These are phyloP conservation scores for Morpho achilles DNA, from an alignment of 2,888 invertebrate species.

Conservation along the genomic window DNA sequence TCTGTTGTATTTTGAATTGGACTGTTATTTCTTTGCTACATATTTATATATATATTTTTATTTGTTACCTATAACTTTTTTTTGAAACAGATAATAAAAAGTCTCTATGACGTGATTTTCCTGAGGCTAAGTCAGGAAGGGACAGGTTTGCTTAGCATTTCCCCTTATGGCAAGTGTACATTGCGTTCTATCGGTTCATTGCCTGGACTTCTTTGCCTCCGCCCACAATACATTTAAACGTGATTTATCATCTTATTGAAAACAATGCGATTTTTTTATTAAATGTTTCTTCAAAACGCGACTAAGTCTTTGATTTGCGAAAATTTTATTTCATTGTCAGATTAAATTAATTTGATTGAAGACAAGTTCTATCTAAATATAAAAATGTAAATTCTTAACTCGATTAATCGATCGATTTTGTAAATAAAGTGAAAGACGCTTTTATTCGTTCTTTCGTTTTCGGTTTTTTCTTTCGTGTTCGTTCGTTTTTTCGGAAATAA, in stretches of 20 bases:
- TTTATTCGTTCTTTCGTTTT: too few relatives aligned
- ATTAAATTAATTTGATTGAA: too few relatives aligned
- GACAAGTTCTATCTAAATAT: too few relatives aligned
- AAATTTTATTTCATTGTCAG: too few relatives aligned
- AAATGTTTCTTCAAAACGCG: not conserved
- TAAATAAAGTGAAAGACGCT: too few relatives aligned
- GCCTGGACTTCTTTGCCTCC: constrained; percentile 36
- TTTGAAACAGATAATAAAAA: not conserved
- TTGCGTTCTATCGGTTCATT: constrained; percentile 37
- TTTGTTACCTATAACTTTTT: not conserved
- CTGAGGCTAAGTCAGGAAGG: constrained; percentile 41
- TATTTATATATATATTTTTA: not conserved
- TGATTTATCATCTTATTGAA: constrained; percentile 43
- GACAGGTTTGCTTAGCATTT: constrained; percentile 60
- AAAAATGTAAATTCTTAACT: too few relatives aligned
- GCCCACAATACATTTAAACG: constrained; percentile 36
- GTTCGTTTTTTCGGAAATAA: too few relatives aligned
- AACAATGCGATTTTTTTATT: not conserved
- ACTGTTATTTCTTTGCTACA: not conserved
- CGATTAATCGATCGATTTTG: too few relatives aligned
- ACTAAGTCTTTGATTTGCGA: too few relatives aligned
- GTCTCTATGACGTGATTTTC: constrained; percentile 41
- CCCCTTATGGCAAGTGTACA: constrained; percentile 52
- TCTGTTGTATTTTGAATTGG: too few relatives aligned
- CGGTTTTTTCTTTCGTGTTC: too few relatives aligned